These are phyloP conservation scores for Spinus olivaceus DNA, from an alignment of 2,797 vertebrate genomes.

Conservation along the genomic window DNA sequence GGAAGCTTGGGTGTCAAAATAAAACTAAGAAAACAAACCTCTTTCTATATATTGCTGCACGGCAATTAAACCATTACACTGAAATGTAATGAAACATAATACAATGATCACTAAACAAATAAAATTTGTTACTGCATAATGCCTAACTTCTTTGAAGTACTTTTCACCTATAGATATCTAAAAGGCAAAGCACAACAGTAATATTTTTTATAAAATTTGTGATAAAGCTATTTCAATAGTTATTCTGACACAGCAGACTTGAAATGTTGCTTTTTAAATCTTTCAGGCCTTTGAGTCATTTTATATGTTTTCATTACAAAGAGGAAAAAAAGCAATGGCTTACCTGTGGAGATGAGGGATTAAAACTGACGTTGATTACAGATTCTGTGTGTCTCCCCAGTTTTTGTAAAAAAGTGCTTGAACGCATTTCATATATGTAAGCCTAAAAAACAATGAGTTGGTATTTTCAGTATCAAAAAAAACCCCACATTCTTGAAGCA, in stretches of 20 bases:
- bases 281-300: background rate
- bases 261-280: background rate
- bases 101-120: background rate
- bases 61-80: background rate
- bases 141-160: background rate
- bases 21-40: background rate
- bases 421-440: constrained; percentile 82
- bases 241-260: background rate
- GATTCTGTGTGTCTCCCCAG: constrained; percentile 82
- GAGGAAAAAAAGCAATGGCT: background rate
- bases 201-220: background rate
- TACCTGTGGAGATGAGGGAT: constrained; percentile 84
- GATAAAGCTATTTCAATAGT: background rate
- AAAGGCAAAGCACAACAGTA: background rate
- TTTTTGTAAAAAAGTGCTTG: constrained; percentile 81
- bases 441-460: constrained; percentile 56
- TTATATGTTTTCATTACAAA: background rate
- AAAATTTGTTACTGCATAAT: background rate
- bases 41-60: background rate
- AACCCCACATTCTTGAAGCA: background rate
- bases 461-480: background rate
- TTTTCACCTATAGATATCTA: background rate
- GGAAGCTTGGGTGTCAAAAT: background rate
- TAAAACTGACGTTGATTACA: constrained; percentile 83
- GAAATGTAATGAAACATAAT: background rate